These are phyloP conservation scores for Hypena proboscidalis DNA, from an alignment of 2,888 invertebrate species.

Conservation along the genomic window DNA sequence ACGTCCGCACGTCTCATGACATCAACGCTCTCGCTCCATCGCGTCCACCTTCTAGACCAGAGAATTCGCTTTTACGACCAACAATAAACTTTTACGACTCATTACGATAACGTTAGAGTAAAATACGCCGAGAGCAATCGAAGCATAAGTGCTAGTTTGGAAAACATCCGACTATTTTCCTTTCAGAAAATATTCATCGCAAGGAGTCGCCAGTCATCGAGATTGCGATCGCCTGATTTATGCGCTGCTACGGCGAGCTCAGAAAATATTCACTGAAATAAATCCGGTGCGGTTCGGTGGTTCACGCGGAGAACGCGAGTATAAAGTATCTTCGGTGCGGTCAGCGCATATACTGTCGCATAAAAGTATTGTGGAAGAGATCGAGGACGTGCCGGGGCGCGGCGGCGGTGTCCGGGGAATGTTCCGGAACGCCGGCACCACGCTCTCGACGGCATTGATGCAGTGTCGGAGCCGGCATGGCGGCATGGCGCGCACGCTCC, in stretches of 20 bases:
- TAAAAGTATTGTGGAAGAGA: slow-evolving; percentile 61
- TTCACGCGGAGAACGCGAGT: slow-evolving; percentile 51
- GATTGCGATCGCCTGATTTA: slow-evolving; percentile 64
- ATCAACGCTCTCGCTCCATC: slow-evolving; percentile 51
- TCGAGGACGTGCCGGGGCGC: slow-evolving; percentile 50
- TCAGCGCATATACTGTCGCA: slow-evolving; percentile 57
- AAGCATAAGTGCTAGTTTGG: slow-evolving; percentile 53
- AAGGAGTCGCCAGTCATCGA: slow-evolving; percentile 45
- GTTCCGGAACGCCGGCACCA: slow-evolving; percentile 52
- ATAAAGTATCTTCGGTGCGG: slow-evolving; percentile 61
- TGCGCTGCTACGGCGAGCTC: slow-evolving; percentile 52
- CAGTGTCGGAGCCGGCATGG: slow-evolving; percentile 62
- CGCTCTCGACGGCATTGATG: slow-evolving; percentile 45
- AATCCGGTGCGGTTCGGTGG: slow-evolving; percentile 66
- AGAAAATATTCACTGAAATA: slow-evolving; percentile 66
- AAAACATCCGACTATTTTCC: slow-evolving; percentile 42
- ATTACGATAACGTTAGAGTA: slow-evolving; percentile 74
- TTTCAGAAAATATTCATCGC: slow-evolving; percentile 59
- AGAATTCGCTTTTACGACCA: slow-evolving; percentile 68
- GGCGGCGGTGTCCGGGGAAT: slow-evolving; percentile 52
- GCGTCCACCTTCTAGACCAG: slow-evolving; percentile 51
- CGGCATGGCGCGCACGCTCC: slow-evolving; percentile 45
- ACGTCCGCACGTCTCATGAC: slow-evolving; percentile 41
- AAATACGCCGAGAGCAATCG: slow-evolving; percentile 66
- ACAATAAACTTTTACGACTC: slow-evolving; percentile 73